Evolutionary conservation across 2,113 vertebrate species (phyloP), one percentile per base, ranked within the genome.

Genomic region (Zootoca vivipara): DNA sequence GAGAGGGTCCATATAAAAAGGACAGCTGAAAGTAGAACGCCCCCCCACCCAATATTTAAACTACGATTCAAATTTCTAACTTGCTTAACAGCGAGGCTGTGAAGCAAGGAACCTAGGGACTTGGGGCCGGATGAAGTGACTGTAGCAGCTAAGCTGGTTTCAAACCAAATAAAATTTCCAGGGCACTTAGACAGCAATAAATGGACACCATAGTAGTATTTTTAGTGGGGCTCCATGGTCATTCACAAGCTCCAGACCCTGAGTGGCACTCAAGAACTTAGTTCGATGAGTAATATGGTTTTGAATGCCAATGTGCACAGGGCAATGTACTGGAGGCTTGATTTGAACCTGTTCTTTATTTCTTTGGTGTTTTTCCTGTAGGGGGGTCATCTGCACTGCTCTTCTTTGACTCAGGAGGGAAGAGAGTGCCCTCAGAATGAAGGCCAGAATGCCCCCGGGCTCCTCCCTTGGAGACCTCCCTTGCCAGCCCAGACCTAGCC

Each of bases 151-250:
- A 42, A 26, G 52, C 38, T 7, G 3, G 40, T 26, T 52, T 30
- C 74, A 78, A 67, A 67, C 80, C 42, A 52, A 58, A 1, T n/a
- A 28, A 78, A 58, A 58, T 40, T 9, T 1, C 6, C 3, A 56
- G 5, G 1, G 18, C 62, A 26, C 8, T 30, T 7, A 7, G 42
- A 5, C 89, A 89, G 93, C 85, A 86, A 15, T 90, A 92, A 89
- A 90, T 3, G 20, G n/a, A 35, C 0, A 2, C 93, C 93, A 10
- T 0, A 93, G 89, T 87, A 90, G 93, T 91, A 92, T 86, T 88
- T 30, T 24, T 30, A 33, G 8, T 5, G 18, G 62, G 26, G 20
- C 13, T 33, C 62, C 24, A 2, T 20, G 18, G 42, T 33, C 30
- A 3, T 5, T 33, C 16, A 28, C 35, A 52, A 35, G 13, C 46